Base-by-base conservation (phyloP, 2,888 invertebrate species). In the Pterostichus madidus region DNA sequence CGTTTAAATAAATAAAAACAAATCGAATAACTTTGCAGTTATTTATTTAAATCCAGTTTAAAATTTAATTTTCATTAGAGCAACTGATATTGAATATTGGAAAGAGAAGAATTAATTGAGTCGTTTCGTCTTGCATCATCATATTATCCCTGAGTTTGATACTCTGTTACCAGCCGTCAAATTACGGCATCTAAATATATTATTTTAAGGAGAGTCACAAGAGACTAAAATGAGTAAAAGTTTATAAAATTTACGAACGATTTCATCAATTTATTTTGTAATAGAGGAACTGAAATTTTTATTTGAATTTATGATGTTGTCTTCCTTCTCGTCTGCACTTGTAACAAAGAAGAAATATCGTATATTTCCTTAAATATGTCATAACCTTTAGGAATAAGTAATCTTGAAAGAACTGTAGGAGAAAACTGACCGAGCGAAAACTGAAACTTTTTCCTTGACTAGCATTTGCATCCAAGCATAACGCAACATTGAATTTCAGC, bases 341-440 rank as follows among this genome's bases (percentile, higher is more conserved):
- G 6, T 39, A 32, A 64, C 32, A 59, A 59, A 59, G 2, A 59
- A 59, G 2, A 24, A 53, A 53, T 53, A 53, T 53, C 53, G 53
- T 53, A 53, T 59, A 59, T 59, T 59, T 59, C 31, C 24, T 13
- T 32, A n/a, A 32, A n/a, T 35, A 64, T n/a, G 64, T 35, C 59
- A 59, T 59, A 59, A 17, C 59, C 64, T 64, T 11, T 32, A 64
- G 1, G 64, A 64, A 59, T 31, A 59, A 59, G 35, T 32, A 64
- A 64, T 64, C 64, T 35, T 0, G 32, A 35, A 59, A 17, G 5
- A 64, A 64, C 39, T 64, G 39, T 13, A 35, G 31, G 32, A 7
- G 39, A 64, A 44, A 71, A 71, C 17, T 71, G 68, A 71, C 44
- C 68, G 13, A 71, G 68, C 68, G 68, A 71, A 71, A 71, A 44